These are phyloP conservation scores for Pyralis farinalis DNA, from an alignment of 2,888 invertebrate species.

Conservation along the genomic window DNA sequence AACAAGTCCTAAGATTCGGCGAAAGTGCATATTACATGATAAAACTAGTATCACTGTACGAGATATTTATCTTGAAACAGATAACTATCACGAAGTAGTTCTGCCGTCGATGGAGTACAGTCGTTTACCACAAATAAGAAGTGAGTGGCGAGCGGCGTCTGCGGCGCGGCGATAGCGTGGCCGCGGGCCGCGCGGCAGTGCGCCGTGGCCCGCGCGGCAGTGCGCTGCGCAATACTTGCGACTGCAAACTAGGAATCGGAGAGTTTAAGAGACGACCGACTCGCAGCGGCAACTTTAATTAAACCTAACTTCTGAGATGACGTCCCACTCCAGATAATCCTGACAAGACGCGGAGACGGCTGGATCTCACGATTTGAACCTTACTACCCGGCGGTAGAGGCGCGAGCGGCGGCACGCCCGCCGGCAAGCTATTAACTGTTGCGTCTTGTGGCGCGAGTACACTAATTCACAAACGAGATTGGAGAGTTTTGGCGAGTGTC, in stretches of 20 bases:
- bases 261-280: slow-evolving; percentile 50
- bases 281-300: slow-evolving; percentile 64
- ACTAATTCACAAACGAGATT: slow-evolving; percentile 46
- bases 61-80: no score
- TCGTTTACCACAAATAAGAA: no score
- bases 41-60: no score
- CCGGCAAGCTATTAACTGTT: slow-evolving; percentile 49
- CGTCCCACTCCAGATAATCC: slow-evolving; percentile 61
- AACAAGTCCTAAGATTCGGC: no score
- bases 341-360: slow-evolving; percentile 18
- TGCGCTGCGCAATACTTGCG: slow-evolving; percentile 52
- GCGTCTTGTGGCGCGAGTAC: slow-evolving; percentile 42
- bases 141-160: no score
- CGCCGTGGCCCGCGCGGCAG: slow-evolving; percentile 6
- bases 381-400: slow-evolving; percentile 24
- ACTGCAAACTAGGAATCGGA: slow-evolving; percentile 54
- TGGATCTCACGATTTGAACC: slow-evolving; percentile 20
- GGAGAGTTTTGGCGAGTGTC: slow-evolving; percentile 11
- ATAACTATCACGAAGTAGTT: no score
- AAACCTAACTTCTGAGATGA: slow-evolving; percentile 70
- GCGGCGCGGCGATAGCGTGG: no score
- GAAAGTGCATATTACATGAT: no score
- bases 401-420: slow-evolving; percentile 6
- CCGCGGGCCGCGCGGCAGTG: no score
- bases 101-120: no score